Conservation (phyloP, 2,888 invertebrate genomes). For the Scotopteryx bipunctaria region DNA sequence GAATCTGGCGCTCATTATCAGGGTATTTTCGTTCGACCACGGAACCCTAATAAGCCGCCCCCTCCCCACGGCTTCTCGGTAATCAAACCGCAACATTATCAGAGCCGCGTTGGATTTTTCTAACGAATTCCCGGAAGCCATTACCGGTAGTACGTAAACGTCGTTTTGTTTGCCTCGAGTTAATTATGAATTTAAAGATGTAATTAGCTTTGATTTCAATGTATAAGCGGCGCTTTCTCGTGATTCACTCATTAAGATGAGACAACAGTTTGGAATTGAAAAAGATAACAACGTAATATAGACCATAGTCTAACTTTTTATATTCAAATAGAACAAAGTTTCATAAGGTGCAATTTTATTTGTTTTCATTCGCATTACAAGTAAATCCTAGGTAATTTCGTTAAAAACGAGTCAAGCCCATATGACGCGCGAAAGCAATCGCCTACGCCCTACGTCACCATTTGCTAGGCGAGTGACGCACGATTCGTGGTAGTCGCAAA, state of each 20-base stretch:
- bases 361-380: not conserved
- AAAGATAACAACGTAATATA: no score
- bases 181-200: constrained; percentile 19
- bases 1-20: not conserved
- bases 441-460: constrained; percentile 44
- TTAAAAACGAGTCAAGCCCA: constrained; percentile 25
- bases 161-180: constrained; percentile 20
- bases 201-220: constrained; percentile 10
- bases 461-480: constrained; percentile 61
- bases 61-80: constrained; percentile 50
- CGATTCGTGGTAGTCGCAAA: constrained; percentile 47
- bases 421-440: constrained; percentile 42
- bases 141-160: constrained; percentile 41
- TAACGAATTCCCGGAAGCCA: constrained; percentile 46
- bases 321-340: no score
- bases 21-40: constrained; percentile 12
- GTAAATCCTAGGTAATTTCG: constrained; percentile 11
- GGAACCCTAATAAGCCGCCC: constrained; percentile 28
- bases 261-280: no score
- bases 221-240: not conserved
- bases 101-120: constrained; percentile 40
- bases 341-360: no score
- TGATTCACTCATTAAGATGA: no score
- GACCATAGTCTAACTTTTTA: no score
- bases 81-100: constrained; percentile 53